Conservation (phyloP, 2,113 vertebrate genomes). For the Papio anubis region DNA sequence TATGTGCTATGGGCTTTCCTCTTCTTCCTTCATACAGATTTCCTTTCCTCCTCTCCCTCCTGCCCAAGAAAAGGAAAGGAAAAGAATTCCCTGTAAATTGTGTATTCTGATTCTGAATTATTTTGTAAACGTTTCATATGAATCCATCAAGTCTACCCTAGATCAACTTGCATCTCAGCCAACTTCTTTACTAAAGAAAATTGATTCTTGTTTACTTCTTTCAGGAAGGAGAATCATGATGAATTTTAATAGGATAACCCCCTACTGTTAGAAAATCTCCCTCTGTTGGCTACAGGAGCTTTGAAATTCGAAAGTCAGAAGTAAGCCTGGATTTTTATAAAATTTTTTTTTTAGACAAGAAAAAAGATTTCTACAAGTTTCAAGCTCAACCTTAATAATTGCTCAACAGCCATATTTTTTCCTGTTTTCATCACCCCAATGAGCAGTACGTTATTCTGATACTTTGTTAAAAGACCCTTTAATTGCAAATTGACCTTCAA, state of each 20-base stretch:
- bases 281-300: constrained; percentile 72
- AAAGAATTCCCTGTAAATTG: neutral
- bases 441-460: constrained; percentile 57
- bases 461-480: constrained; percentile 56
- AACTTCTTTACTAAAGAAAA: constrained; percentile 78
- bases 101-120: constrained; percentile 66
- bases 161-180: constrained; percentile 70
- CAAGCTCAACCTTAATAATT: constrained; percentile 68
- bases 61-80: neutral
- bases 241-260: constrained; percentile 81
- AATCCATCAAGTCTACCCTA: constrained; percentile 58
- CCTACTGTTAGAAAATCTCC: constrained; percentile 77
- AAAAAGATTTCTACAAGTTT: constrained; percentile 68
- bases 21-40: constrained; percentile 51
- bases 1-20: constrained; percentile 19
- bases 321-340: constrained; percentile 52
- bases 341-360: constrained; percentile 43
- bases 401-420: constrained; percentile 44
- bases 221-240: constrained; percentile 69
- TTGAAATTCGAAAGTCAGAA: constrained; percentile 81
- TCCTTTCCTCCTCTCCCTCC: neutral
- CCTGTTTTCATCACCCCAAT: constrained; percentile 51
- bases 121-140: constrained; percentile 49
- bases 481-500: constrained; percentile 67
- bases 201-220: constrained; percentile 81